Percentiles rank a stretch among this genome's conserved stretches.
phyloP scores from a whole-genome alignment of 37 sponge, comb jelly and placozoan species.

The Diacarnus erythraeanus region DNA sequence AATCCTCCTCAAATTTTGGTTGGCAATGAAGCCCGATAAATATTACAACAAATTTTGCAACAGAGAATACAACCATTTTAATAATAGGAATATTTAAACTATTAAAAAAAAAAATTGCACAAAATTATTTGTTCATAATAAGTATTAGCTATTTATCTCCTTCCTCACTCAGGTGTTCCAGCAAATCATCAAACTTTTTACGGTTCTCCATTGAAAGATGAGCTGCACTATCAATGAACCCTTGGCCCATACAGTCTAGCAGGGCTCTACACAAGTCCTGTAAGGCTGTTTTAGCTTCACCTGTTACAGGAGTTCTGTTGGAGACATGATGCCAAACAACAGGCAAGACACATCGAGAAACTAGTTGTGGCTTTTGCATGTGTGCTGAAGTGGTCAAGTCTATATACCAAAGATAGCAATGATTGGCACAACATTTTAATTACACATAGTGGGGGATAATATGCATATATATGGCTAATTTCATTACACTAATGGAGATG shows the following conservation, averaged over 20 bases:
- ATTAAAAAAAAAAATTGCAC: not conserved
- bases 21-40: too few species aligned
- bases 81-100: not conserved
- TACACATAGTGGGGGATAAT: not conserved
- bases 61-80: too few species aligned
- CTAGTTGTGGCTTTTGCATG: constrained; percentile 57
- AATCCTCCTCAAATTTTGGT: too few species aligned
- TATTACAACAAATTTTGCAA: too few species aligned
- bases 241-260: constrained; percentile 50
- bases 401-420: constrained; percentile 12
- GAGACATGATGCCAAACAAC: constrained; percentile 76
- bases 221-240: constrained; percentile 54
- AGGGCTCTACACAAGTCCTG: constrained; percentile 46
- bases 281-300: constrained; percentile 44
- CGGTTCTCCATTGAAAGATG: constrained; percentile 42
- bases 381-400: constrained; percentile 43
- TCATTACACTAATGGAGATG: not conserved
- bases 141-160: not conserved
- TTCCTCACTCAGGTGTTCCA: not conserved
- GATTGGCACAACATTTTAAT: too few species aligned
- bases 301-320: constrained; percentile 20
- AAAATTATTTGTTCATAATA: not conserved
- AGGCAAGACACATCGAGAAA: constrained; percentile 74
- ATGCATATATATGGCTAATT: too few species aligned
- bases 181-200: constrained; percentile 33